Evolutionary conservation across 2,888 invertebrate genomes (phyloP), one percentile per base, ranked within the genome.

Genomic region (Chrysina gloriosa): DNA sequence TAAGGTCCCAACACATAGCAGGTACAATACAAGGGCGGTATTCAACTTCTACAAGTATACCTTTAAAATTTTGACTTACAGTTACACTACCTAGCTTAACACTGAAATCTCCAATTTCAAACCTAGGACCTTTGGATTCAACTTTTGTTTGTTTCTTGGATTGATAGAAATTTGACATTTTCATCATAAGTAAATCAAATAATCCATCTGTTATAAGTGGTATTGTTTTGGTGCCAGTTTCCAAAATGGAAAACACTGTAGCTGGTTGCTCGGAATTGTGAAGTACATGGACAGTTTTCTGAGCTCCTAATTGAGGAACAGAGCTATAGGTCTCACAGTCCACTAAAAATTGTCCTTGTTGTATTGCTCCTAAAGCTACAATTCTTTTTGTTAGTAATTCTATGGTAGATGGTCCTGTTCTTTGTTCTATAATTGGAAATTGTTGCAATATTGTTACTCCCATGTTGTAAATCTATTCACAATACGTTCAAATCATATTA

Each of bases 251-350:
- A 84, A 97, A 97, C 1, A 96, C 95, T 0, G 97, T 94, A 0
- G 96, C 96, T 0, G 97, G 97, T 79, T 96, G 94, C 80, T 98
- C 97, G 0, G 95, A 96, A 82, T 97, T 95, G 84, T 97, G 97
- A 5, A 98, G 86, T n/a, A 97, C 92, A 82, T 97, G 95, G 0
- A 97, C 92, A 0, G 93, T 92, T 77, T 93, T 90, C 69, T 92
- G 91, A 50, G 89, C 88, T 2, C 92, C 94, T 80, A 92, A 85
- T 76, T 90, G 89, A 1, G 92, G 91, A 47, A 91, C 89, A 0
- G 94, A 93, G 39, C 90, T 90, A 79, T 94, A 97, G 0, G 96
- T 96, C 82, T 98, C 97, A 77, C 97, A 98, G 80, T 98, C 97
- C 0, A 98, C 97, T 56, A 94, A 83, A 82, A 97, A 97, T 76